Conservation (phyloP, 2,113 vertebrate species). For the Oreochromis tanganicae region DNA sequence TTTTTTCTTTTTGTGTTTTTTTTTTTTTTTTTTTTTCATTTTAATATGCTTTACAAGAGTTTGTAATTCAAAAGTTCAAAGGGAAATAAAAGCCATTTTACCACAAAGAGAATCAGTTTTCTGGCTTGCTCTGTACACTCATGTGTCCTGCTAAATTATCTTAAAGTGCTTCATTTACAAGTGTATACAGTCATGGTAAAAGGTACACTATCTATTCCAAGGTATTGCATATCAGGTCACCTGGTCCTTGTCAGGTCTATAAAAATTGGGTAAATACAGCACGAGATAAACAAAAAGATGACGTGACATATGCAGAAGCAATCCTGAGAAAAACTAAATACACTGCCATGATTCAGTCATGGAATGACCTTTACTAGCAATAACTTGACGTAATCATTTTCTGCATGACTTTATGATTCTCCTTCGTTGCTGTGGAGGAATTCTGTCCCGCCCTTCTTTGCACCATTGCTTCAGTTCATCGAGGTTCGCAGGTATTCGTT, state of each 20-base stretch:
- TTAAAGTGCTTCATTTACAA: not conserved
- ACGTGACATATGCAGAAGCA: not conserved
- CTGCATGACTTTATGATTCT: not conserved
- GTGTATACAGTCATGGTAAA: not conserved
- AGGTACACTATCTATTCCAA: not conserved
- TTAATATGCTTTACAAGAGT: conserved; percentile 26
- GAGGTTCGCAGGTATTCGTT: not conserved
- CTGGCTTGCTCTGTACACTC: not conserved
- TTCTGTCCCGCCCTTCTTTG: not conserved
- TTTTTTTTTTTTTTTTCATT: not conserved
- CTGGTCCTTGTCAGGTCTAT: not conserved
- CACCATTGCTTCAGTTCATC: not conserved
- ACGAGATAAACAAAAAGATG: not conserved
- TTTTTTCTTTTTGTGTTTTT: no score
- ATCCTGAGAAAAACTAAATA: not conserved
- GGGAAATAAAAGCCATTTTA: conserved; percentile 59
- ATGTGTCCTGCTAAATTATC: not conserved
- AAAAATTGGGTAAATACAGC: not conserved
- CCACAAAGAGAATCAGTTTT: not conserved
- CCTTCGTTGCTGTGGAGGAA: not conserved
- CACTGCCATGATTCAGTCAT: not conserved
- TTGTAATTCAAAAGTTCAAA: not conserved
- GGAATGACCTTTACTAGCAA: not conserved
- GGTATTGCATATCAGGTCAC: not conserved
- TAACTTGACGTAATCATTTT: not conserved